These are phyloP conservation scores for Mormyrops attenuatus DNA, from an alignment of 2,797 vertebrate genomes.

Conservation along the genomic window DNA sequence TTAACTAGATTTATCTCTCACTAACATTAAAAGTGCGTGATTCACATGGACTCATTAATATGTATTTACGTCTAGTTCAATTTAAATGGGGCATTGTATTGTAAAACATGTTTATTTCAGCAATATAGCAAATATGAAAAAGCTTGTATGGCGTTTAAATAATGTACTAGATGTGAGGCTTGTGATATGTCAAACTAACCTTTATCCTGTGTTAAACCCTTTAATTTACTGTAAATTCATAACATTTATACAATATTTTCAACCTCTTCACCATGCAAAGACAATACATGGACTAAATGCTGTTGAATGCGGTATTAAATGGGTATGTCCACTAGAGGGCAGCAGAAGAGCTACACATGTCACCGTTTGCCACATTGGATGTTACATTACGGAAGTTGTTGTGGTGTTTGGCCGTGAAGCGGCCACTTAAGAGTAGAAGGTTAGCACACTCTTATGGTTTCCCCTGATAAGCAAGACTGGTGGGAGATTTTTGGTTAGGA, in stretches of 20 bases:
- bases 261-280: not conserved
- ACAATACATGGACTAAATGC: constrained; percentile 21
- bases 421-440: constrained; percentile 87
- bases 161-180: constrained; percentile 22
- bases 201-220: not conserved
- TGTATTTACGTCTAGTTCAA: not conserved
- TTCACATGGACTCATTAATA: not conserved
- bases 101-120: not conserved
- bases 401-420: not conserved
- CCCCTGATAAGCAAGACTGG: constrained; percentile 86
- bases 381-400: constrained; percentile 20
- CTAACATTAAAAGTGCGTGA: not conserved
- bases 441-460: constrained; percentile 96
- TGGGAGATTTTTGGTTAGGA: constrained; percentile 86
- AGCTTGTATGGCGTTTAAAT: constrained; percentile 32
- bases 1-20: not conserved
- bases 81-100: not conserved
- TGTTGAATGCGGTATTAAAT: constrained; percentile 27
- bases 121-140: not conserved
- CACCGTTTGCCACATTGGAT: constrained; percentile 14
- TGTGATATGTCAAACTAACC: constrained; percentile 28
- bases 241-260: not conserved
- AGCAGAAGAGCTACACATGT: constrained; percentile 24
- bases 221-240: not conserved
- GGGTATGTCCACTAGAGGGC: constrained; percentile 36